phyloP scores from a whole-genome alignment of 2,113 vertebrate species.

The Oreochromis spilurus region DNA sequence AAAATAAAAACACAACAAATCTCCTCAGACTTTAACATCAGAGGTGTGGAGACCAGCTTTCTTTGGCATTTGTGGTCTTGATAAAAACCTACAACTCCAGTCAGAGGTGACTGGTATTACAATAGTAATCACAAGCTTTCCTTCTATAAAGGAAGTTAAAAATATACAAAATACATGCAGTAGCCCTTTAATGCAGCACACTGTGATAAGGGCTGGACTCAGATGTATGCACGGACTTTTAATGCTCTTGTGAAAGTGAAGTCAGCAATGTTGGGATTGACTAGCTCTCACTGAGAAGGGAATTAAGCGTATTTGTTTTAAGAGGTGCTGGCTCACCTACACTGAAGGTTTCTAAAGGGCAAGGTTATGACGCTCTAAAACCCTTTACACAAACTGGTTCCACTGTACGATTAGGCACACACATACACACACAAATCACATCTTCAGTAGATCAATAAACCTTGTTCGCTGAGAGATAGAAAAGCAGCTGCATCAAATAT shows the following conservation, averaged over 20 bases:
- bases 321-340: neutral
- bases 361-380: neutral
- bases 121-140: neutral
- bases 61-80: neutral
- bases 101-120: neutral
- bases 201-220: neutral
- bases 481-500: neutral
- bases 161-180: neutral
- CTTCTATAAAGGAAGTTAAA: neutral
- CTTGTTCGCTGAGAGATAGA: neutral
- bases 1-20: neutral
- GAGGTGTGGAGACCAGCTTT: neutral
- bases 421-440: neutral
- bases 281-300: neutral
- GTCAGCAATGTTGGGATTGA: neutral
- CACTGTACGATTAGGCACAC: neutral
- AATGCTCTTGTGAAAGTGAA: neutral
- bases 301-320: neutral
- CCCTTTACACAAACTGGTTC: neutral
- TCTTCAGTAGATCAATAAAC: neutral
- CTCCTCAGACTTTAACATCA: neutral
- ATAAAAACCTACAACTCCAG: neutral
- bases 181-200: neutral
- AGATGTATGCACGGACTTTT: neutral
- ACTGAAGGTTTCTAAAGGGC: neutral